Base-by-base conservation (phyloP, 2,113 vertebrate genomes). In the Urocynchramus pylzowi region DNA sequence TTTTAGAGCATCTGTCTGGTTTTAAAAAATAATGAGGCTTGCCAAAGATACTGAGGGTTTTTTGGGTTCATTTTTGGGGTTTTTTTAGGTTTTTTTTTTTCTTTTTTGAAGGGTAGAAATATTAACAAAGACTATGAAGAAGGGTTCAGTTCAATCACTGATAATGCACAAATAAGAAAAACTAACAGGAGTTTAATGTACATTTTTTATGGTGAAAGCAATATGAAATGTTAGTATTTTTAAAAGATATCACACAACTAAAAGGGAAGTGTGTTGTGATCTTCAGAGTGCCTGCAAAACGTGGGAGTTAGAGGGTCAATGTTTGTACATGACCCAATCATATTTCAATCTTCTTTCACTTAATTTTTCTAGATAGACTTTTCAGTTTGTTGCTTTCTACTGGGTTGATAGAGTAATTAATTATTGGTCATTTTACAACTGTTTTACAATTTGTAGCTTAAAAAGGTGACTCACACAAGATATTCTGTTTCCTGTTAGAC, bases 21-120 rank as follows among this genome's bases (percentile, higher is more conserved):
- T 64, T 78, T 35, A 47, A 81, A 83, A 90, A 94, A 89, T 87
- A 94, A 94, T 71, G 39, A 88, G 61, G 13, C 35, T 87, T 67
- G 15, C 5, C 27, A 52, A 64, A 52, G 44, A 16, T 22, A 52
- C 33, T 28, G 37, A 52, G 5, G 1, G 2, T 44, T 63, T 85
- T 81, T 61, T 2, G 1, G 7, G 11, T 24, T 69, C 9, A 5
- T 23, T 63, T 77, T 20, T 42, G 1, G 1, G 22, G 33, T 13
- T 60, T 4, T n/a, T 35, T 31, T 33, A 2, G 1, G 13, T 44
- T 57, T 9, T 5, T 0, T 8, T 37, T 16, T 44, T 57, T 9
- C 5, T 0, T 8, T 37, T 68, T 74, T 61, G 27, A 56, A 78
- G 6, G 2, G 6, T 33, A 67, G 21, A 83, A 79, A 52, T 42